Evolutionary conservation across 2,797 vertebrate species (phyloP), one percentile per base, ranked within the genome.

Genomic region (Acipenser ruthenus): DNA sequence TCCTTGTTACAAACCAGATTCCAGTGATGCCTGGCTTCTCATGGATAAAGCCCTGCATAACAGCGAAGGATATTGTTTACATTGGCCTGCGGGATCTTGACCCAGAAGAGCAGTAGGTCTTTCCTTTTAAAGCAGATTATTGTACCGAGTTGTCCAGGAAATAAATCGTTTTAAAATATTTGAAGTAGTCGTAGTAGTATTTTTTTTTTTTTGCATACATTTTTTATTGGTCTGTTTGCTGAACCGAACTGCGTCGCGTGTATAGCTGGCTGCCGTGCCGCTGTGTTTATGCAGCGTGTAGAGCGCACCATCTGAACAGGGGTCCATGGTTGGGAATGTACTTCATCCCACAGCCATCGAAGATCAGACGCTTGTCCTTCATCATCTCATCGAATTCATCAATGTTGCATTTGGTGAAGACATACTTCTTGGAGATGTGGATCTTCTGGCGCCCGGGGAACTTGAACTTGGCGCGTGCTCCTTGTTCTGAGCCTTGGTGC

Each of bases 381-480:
- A 96, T 85, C 93, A 96, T 93, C 1, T 89, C 87, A 61, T 96
- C 94, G 63, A 97, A 97, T 69, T 93, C 84, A 0, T 72, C 74
- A 0, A 91, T 77, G 0, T 96, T 95, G 83, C 95, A 96, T 77
- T 96, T 97, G 37, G 94, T 95, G 80, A 97, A 97, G 50, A 94
- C 94, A 69, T 94, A 97, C 71, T 97, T 96, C 88, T 97, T 97
- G 53, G 95, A 96, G 73, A 96, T 95, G 73, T 97, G 95, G 78
- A 96, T 95, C 94, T 97, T 96, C 82, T 96, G 95, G 47, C 93
- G 88, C 2, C 94, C 95, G 1, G 94, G 94, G 79, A 97, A 96
- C 87, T 96, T 97, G 89, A 96, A 97, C 87, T 96, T 97, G 71
- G 94, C 94, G 67, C 94, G 86, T 97, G 94, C 71, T 97, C 94